Percentiles rank a stretch among this genome's conserved stretches.
Evolutionary conservation across 2,113 vertebrate species (phyloP).

Genomic region (Perognathus longimembris): DNA sequence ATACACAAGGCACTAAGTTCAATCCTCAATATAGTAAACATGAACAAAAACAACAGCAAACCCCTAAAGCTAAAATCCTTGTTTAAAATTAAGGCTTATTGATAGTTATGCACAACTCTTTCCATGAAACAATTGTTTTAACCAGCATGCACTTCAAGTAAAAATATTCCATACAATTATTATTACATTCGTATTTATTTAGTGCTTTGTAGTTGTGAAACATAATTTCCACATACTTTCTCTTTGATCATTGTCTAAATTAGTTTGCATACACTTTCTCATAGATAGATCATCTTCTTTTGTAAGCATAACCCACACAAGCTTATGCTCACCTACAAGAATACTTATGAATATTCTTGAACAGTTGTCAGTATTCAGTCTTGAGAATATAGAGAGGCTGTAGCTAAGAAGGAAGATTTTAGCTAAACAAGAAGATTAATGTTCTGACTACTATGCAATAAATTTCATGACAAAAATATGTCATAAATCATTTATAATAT

Average conservation of each 20-base stretch:
- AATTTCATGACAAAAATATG: conserved; percentile 58
- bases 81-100: background rate
- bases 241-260: background rate
- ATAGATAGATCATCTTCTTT: conserved; percentile 20
- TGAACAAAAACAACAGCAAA: background rate
- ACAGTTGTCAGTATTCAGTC: background rate
- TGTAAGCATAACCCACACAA: conserved; percentile 13
- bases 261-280: background rate
- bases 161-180: background rate
- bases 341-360: background rate
- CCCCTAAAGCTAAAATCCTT: too few relatives aligned
- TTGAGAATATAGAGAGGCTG: background rate
- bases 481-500: conserved; percentile 34
- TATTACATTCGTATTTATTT: background rate
- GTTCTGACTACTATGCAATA: conserved; percentile 1
- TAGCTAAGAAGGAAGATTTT: background rate
- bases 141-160: background rate
- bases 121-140: background rate
- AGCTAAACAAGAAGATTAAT: conserved; percentile 53
- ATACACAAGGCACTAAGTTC: background rate
- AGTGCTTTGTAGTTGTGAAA: background rate
- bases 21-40: background rate
- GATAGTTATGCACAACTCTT: background rate
- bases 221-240: background rate
- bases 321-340: too few relatives aligned